phyloP scores from a whole-genome alignment of 1,140 invertebrate genomes.

The Leptoteleia sp. region DNA sequence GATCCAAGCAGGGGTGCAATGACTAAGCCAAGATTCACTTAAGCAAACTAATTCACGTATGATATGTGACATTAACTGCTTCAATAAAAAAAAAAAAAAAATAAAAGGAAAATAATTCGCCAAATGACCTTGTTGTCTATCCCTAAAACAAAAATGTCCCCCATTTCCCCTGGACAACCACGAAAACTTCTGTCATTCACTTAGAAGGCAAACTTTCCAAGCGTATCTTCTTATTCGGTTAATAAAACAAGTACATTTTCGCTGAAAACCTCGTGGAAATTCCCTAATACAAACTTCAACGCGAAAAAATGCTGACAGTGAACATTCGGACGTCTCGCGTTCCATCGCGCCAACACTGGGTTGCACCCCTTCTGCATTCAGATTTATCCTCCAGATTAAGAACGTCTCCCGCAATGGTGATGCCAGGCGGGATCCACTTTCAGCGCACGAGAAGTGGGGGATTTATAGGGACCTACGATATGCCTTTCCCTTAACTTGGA shows the following conservation, averaged over 20 bases:
- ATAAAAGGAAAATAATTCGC: no score
- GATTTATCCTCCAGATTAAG: conserved; percentile 64
- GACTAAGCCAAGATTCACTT: conserved; percentile 21
- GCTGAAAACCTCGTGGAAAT: no score
- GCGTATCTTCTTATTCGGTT: no score
- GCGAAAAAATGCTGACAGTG: conserved; percentile 21
- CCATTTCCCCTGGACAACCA: no score
- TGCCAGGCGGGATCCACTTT: conserved; percentile 44
- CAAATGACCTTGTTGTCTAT: conserved; percentile 5
- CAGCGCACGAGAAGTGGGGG: conserved; percentile 17
- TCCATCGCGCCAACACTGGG: conserved; percentile 13
- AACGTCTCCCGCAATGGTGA: conserved; percentile 42
- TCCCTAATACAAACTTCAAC: conserved; percentile 31
- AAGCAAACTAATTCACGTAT: conserved; percentile 7
- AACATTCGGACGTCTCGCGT: conserved; percentile 15
- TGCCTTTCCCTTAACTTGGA: conserved; percentile 23
- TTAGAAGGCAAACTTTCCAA: no score
- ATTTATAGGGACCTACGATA: conserved; percentile 50
- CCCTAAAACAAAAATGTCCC: neutral
- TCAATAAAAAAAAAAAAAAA: neutral
- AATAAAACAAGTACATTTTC: no score
- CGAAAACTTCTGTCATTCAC: no score
- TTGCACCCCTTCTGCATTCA: conserved; percentile 37
- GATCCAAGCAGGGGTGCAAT: conserved; percentile 16
- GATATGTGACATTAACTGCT: neutral